Evolutionary conservation across 1,140 invertebrate genomes (phyloP), one percentile per base, ranked within the genome.

Genomic region (Eupristina koningsbergeri): DNA sequence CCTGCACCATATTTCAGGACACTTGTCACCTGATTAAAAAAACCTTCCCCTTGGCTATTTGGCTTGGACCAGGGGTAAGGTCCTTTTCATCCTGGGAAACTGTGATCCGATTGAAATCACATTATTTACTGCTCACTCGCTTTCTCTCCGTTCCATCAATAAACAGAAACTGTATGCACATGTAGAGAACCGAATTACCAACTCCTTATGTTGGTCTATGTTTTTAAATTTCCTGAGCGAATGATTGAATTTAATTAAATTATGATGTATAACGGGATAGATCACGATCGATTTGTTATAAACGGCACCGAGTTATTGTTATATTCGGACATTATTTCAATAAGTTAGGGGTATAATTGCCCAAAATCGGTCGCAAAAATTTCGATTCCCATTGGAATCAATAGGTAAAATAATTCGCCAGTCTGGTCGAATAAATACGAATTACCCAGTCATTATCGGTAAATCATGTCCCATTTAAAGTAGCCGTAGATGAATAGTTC

Each of bases 1-100:
- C 58, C 34, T 45, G 61, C 77, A 9, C 34, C 15, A 34, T n/a
- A 31, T 36, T 53, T 53, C 34, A 15, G 53, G n/a, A 15, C 75
- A 77, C 75, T 61, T 77, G 75, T 75, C 75, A n/a, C 75, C n/a
- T 53, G 75, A 58, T 58, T 39, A 61, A 53, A 77, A 34, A 29
- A 34, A 19, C 75, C 45, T 41, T 41, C 64, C 41, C 64, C 41
- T 9, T 34, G 47, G 79, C 71, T 67, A 80, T 80, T 80, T 80
- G 79, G 79, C 45, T 45, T 26, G 29, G 64, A n/a, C 7, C 39
- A 45, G 41, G 64, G 78, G 73, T 17, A 9, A 22, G 22, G 73
- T 26, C 47, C 50, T 31, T 53, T 79, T 69, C 79, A 58, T 39
- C 41, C 29, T 67, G 41, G 47, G 64, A 19, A 47, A 17, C 41